Base-by-base conservation (phyloP, 1,140 invertebrate genomes). In the Magallana gigas region DNA sequence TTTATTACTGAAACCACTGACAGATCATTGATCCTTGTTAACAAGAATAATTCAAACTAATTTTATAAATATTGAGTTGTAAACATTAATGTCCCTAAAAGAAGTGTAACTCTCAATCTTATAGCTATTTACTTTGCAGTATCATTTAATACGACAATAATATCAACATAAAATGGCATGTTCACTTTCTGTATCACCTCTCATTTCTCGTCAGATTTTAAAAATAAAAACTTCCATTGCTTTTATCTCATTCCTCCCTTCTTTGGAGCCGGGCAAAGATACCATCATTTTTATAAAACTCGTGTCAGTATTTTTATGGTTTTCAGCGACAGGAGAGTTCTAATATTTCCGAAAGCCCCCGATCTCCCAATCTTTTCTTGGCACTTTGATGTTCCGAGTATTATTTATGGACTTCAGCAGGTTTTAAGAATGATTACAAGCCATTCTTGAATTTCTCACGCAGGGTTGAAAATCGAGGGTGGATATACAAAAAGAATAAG, bases 271-370 rank as follows among this genome's bases (percentile, higher is more conserved):
- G 18, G 23, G 68, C 12, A 29, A 76, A 76, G 68, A 76, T 76
- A 76, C 68, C 68, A 76, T 76, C 68, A 76, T 76, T 76, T 23
- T 76, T 76, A 76, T 76, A 76, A 76, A 76, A 76, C 68, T 76
- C 68, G 8, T 76, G 68, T 76, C 68, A 76, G 68, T 57, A 83
- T 57, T 87, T 87, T 87, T 87, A 87, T 87, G 86, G 81, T 87
- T 87, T 84, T 87, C 80, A 58, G 81, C 82, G 86, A 87, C 86
- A 87, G 81, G 29, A 87, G 82, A 83, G 82, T 71, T 87, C 86
- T 87, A 71, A 84, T 60, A 71, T 83, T 87, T 83, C 82, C 86
- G 57, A 18, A 87, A 87, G 62, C 83, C 82, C 68, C 60, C 18
- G 56, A 83, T 81, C 86, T 84, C 60, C 59, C 86, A 82, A 87